A percentile compares a stretch with the other conserved stretches of the same genome.
These are phyloP conservation scores for Globodera ellingtonae DNA, from an alignment of 1,140 invertebrate species.

Conservation along the genomic window DNA sequence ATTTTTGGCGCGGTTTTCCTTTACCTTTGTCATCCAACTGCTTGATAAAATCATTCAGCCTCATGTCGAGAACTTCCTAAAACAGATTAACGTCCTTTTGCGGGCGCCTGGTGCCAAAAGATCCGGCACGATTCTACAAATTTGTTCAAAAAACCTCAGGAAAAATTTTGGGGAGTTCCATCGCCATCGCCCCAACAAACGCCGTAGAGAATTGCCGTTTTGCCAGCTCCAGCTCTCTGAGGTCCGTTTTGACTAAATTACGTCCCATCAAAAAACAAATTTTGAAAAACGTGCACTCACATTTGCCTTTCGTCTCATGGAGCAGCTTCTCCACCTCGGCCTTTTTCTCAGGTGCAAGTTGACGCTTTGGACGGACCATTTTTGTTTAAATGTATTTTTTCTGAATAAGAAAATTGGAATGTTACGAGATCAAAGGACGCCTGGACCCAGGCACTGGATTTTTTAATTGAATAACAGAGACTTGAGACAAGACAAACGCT, in stretches of 20 bases:
- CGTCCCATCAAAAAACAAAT: neutral
- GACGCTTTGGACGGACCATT: conserved; percentile 8
- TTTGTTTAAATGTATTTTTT: too few species aligned
- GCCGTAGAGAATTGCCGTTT: conserved; percentile 11
- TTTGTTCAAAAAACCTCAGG: neutral
- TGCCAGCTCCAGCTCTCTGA: conserved; percentile 8
- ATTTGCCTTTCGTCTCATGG: neutral
- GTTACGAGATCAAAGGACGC: too few species aligned
- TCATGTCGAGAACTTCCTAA: conserved; percentile 14
- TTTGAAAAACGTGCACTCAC: conserved; percentile 4
- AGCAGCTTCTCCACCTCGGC: neutral
- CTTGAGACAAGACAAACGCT: too few species aligned
- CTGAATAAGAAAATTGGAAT: too few species aligned
- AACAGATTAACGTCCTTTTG: neutral
- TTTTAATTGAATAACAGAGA: too few species aligned
- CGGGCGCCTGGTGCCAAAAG: neutral
- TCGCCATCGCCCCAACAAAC: neutral
- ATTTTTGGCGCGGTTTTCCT: neutral
- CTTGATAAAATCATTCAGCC: conserved; percentile 5
- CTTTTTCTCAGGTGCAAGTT: conserved; percentile 5
- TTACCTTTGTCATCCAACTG: neutral
- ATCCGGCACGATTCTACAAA: neutral
- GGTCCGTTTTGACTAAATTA: neutral
- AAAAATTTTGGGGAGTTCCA: conserved; percentile 19
- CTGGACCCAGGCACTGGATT: too few species aligned